Base-by-base conservation (phyloP, 1,140 invertebrate species). In the Drosophila melanogaster region DNA sequence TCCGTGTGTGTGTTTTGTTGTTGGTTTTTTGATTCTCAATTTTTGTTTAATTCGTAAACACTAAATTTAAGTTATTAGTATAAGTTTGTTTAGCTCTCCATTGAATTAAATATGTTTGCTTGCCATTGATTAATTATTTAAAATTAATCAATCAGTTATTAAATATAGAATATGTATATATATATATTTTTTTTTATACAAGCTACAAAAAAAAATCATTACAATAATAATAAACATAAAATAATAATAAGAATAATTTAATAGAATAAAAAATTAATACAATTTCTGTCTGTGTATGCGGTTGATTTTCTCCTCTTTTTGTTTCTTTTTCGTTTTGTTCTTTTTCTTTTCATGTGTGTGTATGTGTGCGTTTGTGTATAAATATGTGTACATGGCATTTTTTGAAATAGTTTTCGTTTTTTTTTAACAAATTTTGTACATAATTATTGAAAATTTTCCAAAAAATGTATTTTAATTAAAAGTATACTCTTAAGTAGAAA, bases 191-290 rank as follows among this genome's bases (percentile, higher is more conserved):
- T 77, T 40, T 77, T 38, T 66, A 62, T 77, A 79, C 44, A 62
- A 64, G 60, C 83, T 87, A 79, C 43, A 80, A 75, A 81, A 79
- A 79, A 81, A 86, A 89, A 74, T 81, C 54, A 77, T 83, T 71
- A 78, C 84, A 85, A 66, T 65, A 64, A 89, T 84, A 89, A 87
- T 85, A 75, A 90, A 89, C 69, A 89, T 89, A 90, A 77, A 80
- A 84, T 89, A 89, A 89, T 84, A 89, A 89, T 85, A 81, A 89
- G 58, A 89, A 90, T 90, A 90, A 90, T 90, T 90, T 90, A 90
- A 90, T 90, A 90, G 78, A 90, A 81, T 90, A 90, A 84, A 89
- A 85, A 90, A 90, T 90, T 85, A 90, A 90, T 90, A 90, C 85
- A 90, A 85, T 90, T 90, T 79, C 60, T 62, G 72, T 81, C 78